Evolutionary conservation across 1,140 invertebrate species (phyloP), one percentile per base, ranked within the genome.

Genomic region (Lordiphosa collinella): DNA sequence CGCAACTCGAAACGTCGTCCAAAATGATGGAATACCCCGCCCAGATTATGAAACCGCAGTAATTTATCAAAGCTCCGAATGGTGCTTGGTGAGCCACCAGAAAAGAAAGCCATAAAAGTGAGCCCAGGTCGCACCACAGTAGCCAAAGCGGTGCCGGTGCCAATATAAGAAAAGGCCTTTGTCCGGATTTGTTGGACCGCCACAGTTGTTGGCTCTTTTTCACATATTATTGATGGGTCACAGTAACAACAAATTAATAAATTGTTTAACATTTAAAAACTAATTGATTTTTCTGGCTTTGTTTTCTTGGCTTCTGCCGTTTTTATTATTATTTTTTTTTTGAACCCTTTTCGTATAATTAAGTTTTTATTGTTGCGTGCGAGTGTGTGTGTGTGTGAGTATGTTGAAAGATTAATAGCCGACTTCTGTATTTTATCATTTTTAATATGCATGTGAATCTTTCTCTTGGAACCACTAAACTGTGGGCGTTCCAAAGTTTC

Each of bases 221-320:
- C 40, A 25, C 38, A 54, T 47, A 52, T 54, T 57, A 48, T 68
- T 52, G 50, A 61, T 69, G 67, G 66, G 44, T 38, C 40, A 40
- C 31, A 52, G 78, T 70, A 84, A 67, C 59, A 84, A 85, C 78
- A 84, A 84, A 84, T 84, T 84, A 84, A 78, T 84, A 84, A 84
- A 84, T 85, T 84, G 73, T 84, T 84, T 85, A 84, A 84, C 78
- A 84, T 84, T 84, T 73, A 84, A 84, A 84, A 84, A 78, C 79
- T 84, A 84, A 84, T 84, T 84, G 78, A 84, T 84, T 84, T 85
- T 78, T 82, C 16, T 70, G 48, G 67, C 47, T 59, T 67, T 38
- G 16, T 29, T 34, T 43, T 34, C 25, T 37, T 25, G 29, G 51
- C 58, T 49, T 61, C 52, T 67, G 59, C 74, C 65, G 60, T 68